Evolutionary conservation across 1,140 invertebrate genomes (phyloP), one percentile per base, ranked within the genome.

Genomic region (Schlechtendalia chinensis): DNA sequence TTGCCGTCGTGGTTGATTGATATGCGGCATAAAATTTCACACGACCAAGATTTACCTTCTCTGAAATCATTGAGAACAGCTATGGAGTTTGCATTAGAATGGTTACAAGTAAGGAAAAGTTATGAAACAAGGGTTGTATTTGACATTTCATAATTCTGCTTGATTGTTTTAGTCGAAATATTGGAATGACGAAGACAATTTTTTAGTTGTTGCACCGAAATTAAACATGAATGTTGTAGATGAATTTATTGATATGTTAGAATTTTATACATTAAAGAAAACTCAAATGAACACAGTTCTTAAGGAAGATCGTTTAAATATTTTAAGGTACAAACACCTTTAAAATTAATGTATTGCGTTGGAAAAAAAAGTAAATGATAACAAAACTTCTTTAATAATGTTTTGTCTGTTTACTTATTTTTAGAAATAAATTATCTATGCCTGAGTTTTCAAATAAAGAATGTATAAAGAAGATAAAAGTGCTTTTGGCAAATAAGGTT

Each of bases 11-110:
- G 75, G 75, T 63, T 79, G 50, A 63, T 79, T 63, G 58, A 79
- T 63, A 61, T 79, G 58, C 32, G 75, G 3, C 75, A 79, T 47
- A 79, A 50, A 61, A 63, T 79, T 79, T 79, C 75, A 27, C 75
- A 79, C 50, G 75, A 50, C 17, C 75, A 63, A 79, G 75, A 79
- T 47, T 79, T 79, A 63, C 75, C 75, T 63, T 29, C 22, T 19
- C n/a, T 79, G 24, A 50, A 50, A 47, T 58, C 32, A 27, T 61
- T 79, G 1, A 79, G 75, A 61, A 11, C 22, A 29, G 75, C 75
- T 12, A 47, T 79, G 10, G 56, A 63, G 19, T 79, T 63, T 63
- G 16, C 24, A 29, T 29, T 79, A n/a, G 39, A 79, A 50, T 79
- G 75, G 75, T 27, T 79, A 61, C 16, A 63, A 12, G 75, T 79